These are phyloP conservation scores for Onychorhynchus coronatus DNA, from an alignment of 2,113 vertebrate species.

Conservation along the genomic window DNA sequence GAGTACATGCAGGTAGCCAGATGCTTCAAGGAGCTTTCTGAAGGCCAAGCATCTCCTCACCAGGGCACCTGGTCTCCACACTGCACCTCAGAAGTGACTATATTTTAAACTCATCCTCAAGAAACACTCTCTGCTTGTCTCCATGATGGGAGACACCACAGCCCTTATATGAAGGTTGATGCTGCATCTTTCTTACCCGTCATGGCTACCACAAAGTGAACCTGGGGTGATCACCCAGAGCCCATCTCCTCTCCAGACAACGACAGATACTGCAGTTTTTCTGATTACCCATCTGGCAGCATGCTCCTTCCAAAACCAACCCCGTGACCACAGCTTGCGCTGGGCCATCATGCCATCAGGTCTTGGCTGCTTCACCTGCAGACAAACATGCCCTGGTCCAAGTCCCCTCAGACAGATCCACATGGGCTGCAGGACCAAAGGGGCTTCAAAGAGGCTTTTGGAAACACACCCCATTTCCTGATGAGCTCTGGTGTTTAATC, in stretches of 20 bases:
- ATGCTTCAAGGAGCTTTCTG: neutral
- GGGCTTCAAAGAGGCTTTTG: neutral
- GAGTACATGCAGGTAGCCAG: accelerated
- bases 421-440: accelerated
- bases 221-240: neutral
- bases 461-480: neutral
- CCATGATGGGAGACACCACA: neutral
- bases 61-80: neutral
- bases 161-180: accelerated
- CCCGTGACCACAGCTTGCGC: neutral
- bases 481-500: neutral
- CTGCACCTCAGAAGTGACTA: neutral
- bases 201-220: accelerated
- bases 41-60: neutral
- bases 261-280: neutral
- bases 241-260: neutral
- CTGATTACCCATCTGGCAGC: neutral
- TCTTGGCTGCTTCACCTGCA: neutral
- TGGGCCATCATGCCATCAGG: neutral
- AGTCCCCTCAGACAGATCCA: neutral
- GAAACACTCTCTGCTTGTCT: neutral
- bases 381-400: neutral
- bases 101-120: neutral
- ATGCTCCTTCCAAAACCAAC: neutral
- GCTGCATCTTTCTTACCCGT: neutral